Evolutionary conservation across 1,140 invertebrate species (phyloP).

Genomic region (Lordiphosa stackelbergi): DNA sequence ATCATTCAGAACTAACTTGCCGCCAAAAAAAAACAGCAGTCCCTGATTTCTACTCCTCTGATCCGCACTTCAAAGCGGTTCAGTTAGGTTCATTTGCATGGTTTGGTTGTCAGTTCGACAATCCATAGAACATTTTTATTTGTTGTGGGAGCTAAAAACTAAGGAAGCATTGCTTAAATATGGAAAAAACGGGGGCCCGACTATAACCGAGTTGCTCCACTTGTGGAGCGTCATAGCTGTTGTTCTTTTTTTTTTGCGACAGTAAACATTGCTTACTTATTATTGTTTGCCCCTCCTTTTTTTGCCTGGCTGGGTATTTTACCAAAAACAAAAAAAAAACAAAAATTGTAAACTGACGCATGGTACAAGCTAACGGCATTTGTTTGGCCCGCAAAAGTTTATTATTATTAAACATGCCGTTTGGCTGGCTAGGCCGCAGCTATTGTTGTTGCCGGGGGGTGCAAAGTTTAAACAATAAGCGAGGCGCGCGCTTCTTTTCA

Average conservation of each 20-base stretch:
- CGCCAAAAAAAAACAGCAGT: too few relatives aligned
- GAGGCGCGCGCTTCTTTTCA: constrained; percentile 46
- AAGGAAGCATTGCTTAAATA: too few relatives aligned
- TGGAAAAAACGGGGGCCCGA: constrained; percentile 2
- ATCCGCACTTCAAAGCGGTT: too few relatives aligned
- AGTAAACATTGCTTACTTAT: constrained; percentile 4
- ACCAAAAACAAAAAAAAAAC: constrained; percentile 7
- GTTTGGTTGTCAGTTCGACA: too few relatives aligned
- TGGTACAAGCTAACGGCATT: constrained; percentile 22
- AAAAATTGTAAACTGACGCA: constrained; percentile 18
- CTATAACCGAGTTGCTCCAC: constrained; percentile 14
- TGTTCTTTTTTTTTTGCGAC: too few relatives aligned
- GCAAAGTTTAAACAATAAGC: constrained; percentile 53
- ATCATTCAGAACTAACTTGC: too few relatives aligned
- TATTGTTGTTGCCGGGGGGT: constrained; percentile 15
- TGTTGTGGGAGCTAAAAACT: too few relatives aligned
- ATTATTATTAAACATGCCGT: constrained; percentile 31
- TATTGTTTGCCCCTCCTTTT: constrained; percentile 1
- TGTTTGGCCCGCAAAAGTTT: constrained; percentile 13
- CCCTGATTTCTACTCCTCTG: too few relatives aligned
- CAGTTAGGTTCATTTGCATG: too few relatives aligned
- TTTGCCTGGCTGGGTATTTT: constrained; percentile 18
- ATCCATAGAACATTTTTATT: too few relatives aligned
- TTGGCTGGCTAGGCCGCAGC: neutral
- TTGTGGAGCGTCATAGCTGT: constrained; percentile 35